phyloP scores from a whole-genome alignment of 2,797 vertebrate genomes.

The Sus cebifrons region DNA sequence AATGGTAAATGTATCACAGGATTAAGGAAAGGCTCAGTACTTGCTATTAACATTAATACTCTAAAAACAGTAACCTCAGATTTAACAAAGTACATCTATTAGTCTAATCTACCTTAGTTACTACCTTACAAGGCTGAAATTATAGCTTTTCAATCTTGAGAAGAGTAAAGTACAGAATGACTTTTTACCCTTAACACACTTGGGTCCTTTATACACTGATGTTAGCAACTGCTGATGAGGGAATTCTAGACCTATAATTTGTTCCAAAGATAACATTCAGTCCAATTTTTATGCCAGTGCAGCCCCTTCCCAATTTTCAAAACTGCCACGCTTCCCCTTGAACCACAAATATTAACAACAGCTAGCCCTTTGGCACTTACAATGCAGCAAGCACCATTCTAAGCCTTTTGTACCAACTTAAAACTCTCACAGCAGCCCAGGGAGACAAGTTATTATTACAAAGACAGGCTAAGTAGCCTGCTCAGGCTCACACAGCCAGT shows the following conservation, averaged over 20 bases:
- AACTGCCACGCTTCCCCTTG: slow-evolving; percentile 5
- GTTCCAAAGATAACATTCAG: neutral
- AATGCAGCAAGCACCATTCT: neutral
- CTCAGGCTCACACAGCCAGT: neutral
- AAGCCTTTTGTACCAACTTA: slow-evolving; percentile 11
- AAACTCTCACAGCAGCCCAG: neutral
- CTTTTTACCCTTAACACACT: slow-evolving; percentile 42
- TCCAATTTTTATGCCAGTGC: neutral
- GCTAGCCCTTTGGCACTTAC: neutral
- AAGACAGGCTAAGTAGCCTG: slow-evolving; percentile 19
- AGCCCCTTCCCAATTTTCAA: slow-evolving; percentile 23
- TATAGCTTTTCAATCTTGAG: neutral
- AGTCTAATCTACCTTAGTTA: slow-evolving; percentile 6
- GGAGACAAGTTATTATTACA: slow-evolving; percentile 38
- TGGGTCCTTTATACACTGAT: neutral
- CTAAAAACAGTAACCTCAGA: neutral
- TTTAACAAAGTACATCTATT: slow-evolving; percentile 32
- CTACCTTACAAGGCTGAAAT: slow-evolving; percentile 44
- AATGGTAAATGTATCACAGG: slow-evolving; percentile 1
- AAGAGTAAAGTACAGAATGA: slow-evolving; percentile 8
- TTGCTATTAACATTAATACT: neutral
- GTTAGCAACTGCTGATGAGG: slow-evolving; percentile 15
- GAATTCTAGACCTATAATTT: slow-evolving; percentile 11
- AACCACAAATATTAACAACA: slow-evolving; percentile 37
- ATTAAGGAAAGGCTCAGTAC: slow-evolving; percentile 63